These are phyloP conservation scores for Solen grandis DNA, from an alignment of 1,140 invertebrate species.

Conservation along the genomic window DNA sequence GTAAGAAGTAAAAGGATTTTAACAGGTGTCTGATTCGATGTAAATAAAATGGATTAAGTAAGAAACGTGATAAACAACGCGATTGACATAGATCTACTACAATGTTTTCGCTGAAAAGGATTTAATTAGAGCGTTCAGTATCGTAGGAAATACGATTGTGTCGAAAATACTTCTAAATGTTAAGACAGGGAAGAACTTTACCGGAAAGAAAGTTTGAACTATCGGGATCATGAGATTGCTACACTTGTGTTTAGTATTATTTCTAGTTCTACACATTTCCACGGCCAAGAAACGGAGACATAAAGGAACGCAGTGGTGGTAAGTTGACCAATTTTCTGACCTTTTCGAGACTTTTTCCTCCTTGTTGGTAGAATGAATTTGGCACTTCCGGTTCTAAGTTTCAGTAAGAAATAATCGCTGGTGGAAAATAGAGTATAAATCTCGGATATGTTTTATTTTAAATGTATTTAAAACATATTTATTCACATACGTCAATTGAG, in stretches of 20 bases:
- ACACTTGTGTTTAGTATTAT: constrained; percentile 20
- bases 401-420: too few species aligned
- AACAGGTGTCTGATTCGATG: too few species aligned
- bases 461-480: too few species aligned
- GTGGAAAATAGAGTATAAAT: too few species aligned
- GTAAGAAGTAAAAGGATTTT: too few species aligned
- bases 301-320: constrained; percentile 52
- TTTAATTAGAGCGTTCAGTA: background rate
- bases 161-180: constrained; percentile 19
- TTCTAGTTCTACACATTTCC: constrained; percentile 23
- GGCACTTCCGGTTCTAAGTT: too few species aligned
- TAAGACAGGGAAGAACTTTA: background rate
- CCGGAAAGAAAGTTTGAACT: background rate
- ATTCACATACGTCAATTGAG: too few species aligned
- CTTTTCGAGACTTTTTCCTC: too few species aligned
- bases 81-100: background rate
- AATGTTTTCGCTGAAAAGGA: background rate
- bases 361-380: too few species aligned
- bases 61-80: background rate
- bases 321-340: too few species aligned
- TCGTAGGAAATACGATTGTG: too few species aligned
- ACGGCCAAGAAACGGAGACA: constrained; percentile 45
- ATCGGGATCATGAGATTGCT: constrained; percentile 37
- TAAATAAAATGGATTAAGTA: background rate
- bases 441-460: too few species aligned